Conservation (phyloP, 1,140 invertebrate genomes). For the Trichonephila clavata region DNA sequence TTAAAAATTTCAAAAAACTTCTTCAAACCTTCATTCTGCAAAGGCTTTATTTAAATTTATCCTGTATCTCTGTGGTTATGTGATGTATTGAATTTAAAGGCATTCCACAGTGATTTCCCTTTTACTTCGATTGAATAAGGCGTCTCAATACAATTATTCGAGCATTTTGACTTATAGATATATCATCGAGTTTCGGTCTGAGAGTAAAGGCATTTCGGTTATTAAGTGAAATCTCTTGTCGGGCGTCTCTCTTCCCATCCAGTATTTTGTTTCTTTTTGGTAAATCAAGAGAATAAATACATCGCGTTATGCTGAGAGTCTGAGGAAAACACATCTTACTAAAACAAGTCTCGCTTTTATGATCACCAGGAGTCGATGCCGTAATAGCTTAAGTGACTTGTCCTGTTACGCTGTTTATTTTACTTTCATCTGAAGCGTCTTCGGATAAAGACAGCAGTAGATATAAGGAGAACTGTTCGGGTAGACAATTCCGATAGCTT, state of each 20-base stretch:
- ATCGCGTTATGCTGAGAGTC: constrained; percentile 64
- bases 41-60: background rate
- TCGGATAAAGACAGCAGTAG: constrained; percentile 36
- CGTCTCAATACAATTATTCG: constrained; percentile 14
- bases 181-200: constrained; percentile 3
- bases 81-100: background rate
- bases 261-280: constrained; percentile 40
- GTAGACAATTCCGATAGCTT: constrained; percentile 50
- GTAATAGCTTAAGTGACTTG: constrained; percentile 76
- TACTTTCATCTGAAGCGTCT: constrained; percentile 70
- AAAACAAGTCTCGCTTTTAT: constrained; percentile 72
- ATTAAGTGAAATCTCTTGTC: constrained; percentile 74
- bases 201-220: background rate
- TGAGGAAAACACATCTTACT: constrained; percentile 69
- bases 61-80: background rate
- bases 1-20: background rate
- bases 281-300: constrained; percentile 74
- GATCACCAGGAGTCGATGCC: constrained; percentile 64
- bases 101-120: background rate
- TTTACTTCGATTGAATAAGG: background rate
- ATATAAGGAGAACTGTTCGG: constrained; percentile 36
- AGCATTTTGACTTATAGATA: background rate
- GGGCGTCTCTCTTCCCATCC: background rate
- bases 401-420: constrained; percentile 74
- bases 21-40: background rate